phyloP scores from a whole-genome alignment of 2,888 invertebrate genomes.

The Ophraella communa region DNA sequence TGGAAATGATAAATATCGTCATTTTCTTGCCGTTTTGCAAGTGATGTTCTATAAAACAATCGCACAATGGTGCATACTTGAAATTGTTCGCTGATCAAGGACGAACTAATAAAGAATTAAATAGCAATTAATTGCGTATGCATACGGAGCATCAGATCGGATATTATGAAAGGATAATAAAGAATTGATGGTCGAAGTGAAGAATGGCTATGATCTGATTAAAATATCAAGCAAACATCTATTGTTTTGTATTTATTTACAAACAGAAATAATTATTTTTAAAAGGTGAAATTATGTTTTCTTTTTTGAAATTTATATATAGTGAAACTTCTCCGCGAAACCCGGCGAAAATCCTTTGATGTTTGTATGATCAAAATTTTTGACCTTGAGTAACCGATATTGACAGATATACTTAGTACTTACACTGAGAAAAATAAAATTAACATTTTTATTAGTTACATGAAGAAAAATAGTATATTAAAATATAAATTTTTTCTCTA shows the following conservation, averaged over 20 bases:
- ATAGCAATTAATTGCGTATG: constrained; percentile 18
- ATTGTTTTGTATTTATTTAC: background rate
- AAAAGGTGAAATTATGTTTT: background rate
- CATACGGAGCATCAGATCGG: constrained; percentile 3
- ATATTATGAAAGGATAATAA: constrained; percentile 5
- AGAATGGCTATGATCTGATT: constrained; percentile 1
- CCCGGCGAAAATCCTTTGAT: too few species aligned
- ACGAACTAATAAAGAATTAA: constrained; percentile 8
- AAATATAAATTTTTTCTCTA: too few species aligned
- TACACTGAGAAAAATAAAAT: too few species aligned
- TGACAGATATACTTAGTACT: too few species aligned
- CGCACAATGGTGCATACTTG: constrained; percentile 9
- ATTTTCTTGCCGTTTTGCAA: constrained; percentile 11
- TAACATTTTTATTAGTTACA: too few species aligned
- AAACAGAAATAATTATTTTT: background rate
- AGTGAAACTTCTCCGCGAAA: too few species aligned
- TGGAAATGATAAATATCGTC: too few species aligned
- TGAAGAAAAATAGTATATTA: too few species aligned
- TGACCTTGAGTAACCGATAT: too few species aligned
- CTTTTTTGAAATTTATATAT: background rate
- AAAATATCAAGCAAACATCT: background rate
- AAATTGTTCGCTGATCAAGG: constrained; percentile 3
- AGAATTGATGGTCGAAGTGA: background rate
- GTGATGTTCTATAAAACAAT: constrained; percentile 13
- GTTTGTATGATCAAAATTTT: too few species aligned